Evolutionary conservation across 2,888 invertebrate genomes (phyloP), one percentile per base, ranked within the genome.

Genomic region (Syrista parreyssii): DNA sequence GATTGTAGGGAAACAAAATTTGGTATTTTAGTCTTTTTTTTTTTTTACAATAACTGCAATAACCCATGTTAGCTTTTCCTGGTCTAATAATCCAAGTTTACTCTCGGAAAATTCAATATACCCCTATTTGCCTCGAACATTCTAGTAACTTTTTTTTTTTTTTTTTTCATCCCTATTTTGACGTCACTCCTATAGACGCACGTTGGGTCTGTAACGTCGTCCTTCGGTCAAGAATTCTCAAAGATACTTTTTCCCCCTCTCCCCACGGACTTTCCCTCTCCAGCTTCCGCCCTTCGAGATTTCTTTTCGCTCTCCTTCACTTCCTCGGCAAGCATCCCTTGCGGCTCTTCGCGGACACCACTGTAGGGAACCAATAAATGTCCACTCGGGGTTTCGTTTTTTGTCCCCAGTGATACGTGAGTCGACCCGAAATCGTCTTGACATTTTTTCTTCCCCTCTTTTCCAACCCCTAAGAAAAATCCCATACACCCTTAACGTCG

Each of bases 361-460:
- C 71, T 6, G 31, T 30, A 71, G 71, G 12, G 31, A 30, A 71
- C 71, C 71, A 71, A 71, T 71, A 71, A 71, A 71, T 32, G 71
- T 71, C 71, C 71, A 30, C 71, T 6, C 31, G 71, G 71, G 71
- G 30, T 71, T 71, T 71, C 31, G 71, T 71, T 71, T 71, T 71
- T 71, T 32, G 71, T 71, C 71, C 71, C 12, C 71, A 15, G 12
- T 30, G 71, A 71, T 71, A 71, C 71, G 71, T 71, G 71, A 71
- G 71, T 71, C 71, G 71, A 71, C 71, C 71, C 31, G 33, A 31
- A 11, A 71, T 71, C 15, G 71, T 71, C 71, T 15, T 32, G 12
- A 30, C 31, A 71, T 71, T 30, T n/a, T 69, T 71, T 71, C n/a
- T 30, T 55, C 4, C 6, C 40, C 6, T 55, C 6, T 55, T 23